Evolutionary conservation across 2,888 invertebrate species (phyloP).

Genomic region (Marasmarcha lunaedactyla): DNA sequence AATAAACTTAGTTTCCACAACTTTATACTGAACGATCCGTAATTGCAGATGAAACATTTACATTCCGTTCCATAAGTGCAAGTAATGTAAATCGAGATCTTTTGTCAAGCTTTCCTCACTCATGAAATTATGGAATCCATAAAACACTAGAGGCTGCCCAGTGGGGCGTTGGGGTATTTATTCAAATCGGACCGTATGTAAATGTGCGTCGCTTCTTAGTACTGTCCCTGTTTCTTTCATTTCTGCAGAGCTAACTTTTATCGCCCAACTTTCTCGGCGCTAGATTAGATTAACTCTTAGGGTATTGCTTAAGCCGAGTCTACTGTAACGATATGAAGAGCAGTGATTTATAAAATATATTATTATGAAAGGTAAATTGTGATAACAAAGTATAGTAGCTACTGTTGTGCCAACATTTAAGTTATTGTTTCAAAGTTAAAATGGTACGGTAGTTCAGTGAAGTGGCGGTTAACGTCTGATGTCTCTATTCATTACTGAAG

Average conservation of each 20-base stretch:
- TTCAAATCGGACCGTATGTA: conserved; percentile 39
- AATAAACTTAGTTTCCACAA: no score
- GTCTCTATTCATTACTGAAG: conserved; percentile 64
- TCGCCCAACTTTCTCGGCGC: conserved; percentile 38
- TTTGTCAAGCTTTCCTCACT: conserved; percentile 13
- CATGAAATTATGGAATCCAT: conserved; percentile 25
- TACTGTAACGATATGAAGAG: no score
- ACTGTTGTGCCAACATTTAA: conserved; percentile 35
- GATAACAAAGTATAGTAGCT: conserved; percentile 27
- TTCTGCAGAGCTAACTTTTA: conserved; percentile 38
- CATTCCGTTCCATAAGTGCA: not conserved
- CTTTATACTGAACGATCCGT: no score
- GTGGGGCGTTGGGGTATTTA: conserved; percentile 22
- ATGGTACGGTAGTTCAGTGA: conserved; percentile 48
- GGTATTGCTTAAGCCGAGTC: conserved; percentile 20
- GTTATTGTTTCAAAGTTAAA: conserved; percentile 38
- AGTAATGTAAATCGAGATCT: conserved; percentile 8
- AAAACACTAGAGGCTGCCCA: conserved; percentile 23
- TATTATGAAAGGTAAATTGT: conserved; percentile 23
- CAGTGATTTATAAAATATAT: no score
- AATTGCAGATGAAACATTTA: not conserved
- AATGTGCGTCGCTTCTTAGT: conserved; percentile 40
- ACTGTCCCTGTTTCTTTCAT: conserved; percentile 34
- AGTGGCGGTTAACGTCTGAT: conserved; percentile 50
- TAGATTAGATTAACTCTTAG: conserved; percentile 47